Conservation (phyloP, 2,888 invertebrate species). For the Uropetala carovei region DNA sequence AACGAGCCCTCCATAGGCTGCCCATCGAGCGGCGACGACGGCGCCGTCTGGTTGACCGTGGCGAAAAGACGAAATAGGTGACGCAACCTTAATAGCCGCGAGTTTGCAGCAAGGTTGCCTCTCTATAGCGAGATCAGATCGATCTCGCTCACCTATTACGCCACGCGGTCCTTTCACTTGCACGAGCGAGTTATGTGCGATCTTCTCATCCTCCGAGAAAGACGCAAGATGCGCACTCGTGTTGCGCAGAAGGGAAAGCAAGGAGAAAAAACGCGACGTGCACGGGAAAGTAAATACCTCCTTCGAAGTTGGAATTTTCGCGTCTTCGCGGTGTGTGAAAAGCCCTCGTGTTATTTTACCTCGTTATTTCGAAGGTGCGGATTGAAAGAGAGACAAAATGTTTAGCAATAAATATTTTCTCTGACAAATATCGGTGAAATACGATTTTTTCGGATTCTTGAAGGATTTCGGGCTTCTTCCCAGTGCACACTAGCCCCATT, state of each 20-base stretch:
- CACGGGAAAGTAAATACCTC: not conserved
- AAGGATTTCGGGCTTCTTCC: too few relatives aligned
- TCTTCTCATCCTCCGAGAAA: not conserved
- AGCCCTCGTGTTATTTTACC: not conserved
- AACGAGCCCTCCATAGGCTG: not conserved
- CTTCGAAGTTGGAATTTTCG: not conserved
- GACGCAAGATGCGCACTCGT: not conserved
- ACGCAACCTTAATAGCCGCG: not conserved
- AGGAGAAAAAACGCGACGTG: not conserved
- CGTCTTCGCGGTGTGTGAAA: not conserved
- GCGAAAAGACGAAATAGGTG: not conserved
- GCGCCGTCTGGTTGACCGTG: not conserved
- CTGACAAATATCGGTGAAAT: too few relatives aligned
- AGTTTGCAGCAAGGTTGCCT: conserved; percentile 7
- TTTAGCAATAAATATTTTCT: too few relatives aligned
- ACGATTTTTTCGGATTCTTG: too few relatives aligned
- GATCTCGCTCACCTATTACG: not conserved
- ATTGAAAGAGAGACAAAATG: too few relatives aligned
- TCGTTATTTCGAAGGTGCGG: too few relatives aligned
- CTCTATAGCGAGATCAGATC: not conserved
- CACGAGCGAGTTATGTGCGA: not conserved
- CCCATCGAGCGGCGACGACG: not conserved
- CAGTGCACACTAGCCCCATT: too few relatives aligned
- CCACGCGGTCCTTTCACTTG: not conserved
- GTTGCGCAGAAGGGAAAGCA: not conserved